These are phyloP conservation scores for Tetramorium bicarinatum DNA, from an alignment of 2,888 invertebrate species.

Conservation along the genomic window DNA sequence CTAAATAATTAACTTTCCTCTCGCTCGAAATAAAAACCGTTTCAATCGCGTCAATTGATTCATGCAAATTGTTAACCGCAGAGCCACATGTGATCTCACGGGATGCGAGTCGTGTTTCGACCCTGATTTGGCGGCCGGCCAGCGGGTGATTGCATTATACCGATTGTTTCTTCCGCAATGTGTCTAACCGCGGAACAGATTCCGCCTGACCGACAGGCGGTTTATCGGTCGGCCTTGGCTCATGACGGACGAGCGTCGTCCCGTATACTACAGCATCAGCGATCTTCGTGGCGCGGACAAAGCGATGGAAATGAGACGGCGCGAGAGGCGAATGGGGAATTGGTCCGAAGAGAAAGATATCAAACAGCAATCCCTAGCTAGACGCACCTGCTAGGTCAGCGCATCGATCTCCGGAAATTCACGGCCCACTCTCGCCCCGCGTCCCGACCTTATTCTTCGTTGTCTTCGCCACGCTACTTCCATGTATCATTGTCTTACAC, in stretches of 20 bases:
- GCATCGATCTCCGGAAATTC: conserved; percentile 58
- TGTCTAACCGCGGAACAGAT: conserved; percentile 35
- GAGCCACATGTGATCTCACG: background rate
- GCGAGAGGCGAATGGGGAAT: conserved; percentile 15
- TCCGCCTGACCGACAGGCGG: conserved; percentile 12
- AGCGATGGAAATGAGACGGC: conserved; percentile 21
- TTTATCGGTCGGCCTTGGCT: conserved; percentile 48
- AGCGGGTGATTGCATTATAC: conserved; percentile 41
- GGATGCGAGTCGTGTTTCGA: background rate
- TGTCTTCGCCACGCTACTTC: conserved; percentile 40
- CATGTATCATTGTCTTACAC: conserved; percentile 45
- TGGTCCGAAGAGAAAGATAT: conserved; percentile 51
- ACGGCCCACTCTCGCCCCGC: conserved; percentile 38
- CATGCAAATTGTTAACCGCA: background rate
- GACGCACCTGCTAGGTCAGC: conserved; percentile 59
- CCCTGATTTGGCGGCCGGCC: background rate
- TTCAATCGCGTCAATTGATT: background rate
- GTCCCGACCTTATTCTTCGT: conserved; percentile 36
- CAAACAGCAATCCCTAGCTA: conserved; percentile 31
- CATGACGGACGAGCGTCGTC: conserved; percentile 57
- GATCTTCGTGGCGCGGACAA: conserved; percentile 48
- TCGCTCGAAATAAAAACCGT: background rate
- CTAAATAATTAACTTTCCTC: background rate
- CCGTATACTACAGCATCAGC: conserved; percentile 50
- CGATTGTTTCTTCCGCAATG: conserved; percentile 47